Evolutionary conservation across 2,113 vertebrate species (phyloP), one percentile per base, ranked within the genome.

Genomic region (Neodon shergylaensis): DNA sequence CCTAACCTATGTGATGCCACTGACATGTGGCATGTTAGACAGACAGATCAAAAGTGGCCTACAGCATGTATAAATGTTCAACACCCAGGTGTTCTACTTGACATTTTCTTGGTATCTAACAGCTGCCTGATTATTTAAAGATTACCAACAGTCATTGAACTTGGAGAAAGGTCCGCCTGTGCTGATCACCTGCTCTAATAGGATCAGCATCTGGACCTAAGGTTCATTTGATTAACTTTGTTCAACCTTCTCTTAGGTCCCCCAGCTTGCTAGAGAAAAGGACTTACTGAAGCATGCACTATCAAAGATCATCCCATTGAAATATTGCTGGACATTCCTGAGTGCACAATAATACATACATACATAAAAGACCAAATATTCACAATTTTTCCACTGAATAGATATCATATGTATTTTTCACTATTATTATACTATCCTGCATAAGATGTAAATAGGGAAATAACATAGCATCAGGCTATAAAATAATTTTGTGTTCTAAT

Each of bases 41-140:
- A 88, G 94, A 84, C 52, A 96, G 93, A 98, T 97, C 93, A 97
- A 96, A 97, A 97, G 96, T 91, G 94, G 88, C 88, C 94, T 91
- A 66, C 92, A 91, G 92, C 93, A 83, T 96, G 95, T 91, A 94
- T 93, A 94, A 96, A 97, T 97, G 97, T 97, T 97, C 95, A 96
- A 96, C 95, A 97, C 97, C 95, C 96, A 97, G 96, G 96, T 95
- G 95, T 90, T 96, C 93, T 85, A 96, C 96, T 97, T 97, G 97
- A 97, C 95, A 97, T 97, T 97, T 97, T 92, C 97, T 96, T 96
- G 88, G 90, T 96, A 74, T 97, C 96, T 96, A 76, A 92, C 93
- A 96, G 93, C 95, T 97, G 94, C 70, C 61, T 97, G 97, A 97
- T 97, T 97, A 97, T 97, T 96, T 98, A 95, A 97, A 97, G 96